Conservation (phyloP, 2,113 vertebrate species). For the Syngnathoides biaculeatus region DNA sequence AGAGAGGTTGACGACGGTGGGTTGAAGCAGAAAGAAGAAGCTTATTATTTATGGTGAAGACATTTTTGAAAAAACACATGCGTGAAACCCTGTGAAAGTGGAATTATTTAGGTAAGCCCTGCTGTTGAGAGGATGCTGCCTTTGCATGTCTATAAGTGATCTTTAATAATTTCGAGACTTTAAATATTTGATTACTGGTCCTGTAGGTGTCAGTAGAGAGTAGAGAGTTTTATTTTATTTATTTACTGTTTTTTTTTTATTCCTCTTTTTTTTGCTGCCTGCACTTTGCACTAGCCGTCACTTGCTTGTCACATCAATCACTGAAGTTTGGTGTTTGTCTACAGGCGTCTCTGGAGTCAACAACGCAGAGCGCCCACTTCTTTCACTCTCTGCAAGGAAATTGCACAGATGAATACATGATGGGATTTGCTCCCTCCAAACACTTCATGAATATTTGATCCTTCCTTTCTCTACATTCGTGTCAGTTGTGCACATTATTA, state of each 20-base stretch:
- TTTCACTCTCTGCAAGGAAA: slow-evolving; percentile 45
- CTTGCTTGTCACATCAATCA: slow-evolving; percentile 58
- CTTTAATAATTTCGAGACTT: slow-evolving; percentile 22
- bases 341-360: slow-evolving; percentile 49
- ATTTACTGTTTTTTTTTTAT: not conserved
- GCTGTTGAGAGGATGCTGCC: slow-evolving; percentile 13
- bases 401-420: slow-evolving; percentile 47
- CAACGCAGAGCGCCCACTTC: slow-evolving; percentile 31
- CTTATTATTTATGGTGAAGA: slow-evolving; percentile 27
- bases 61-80: not conserved
- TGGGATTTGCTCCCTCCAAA: slow-evolving; percentile 48
- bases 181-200: slow-evolving; percentile 38
- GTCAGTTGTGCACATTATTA: slow-evolving; percentile 20
- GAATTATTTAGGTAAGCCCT: slow-evolving; percentile 17
- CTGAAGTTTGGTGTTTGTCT: slow-evolving; percentile 59
- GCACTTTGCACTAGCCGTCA: slow-evolving; percentile 48
- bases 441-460: slow-evolving; percentile 61
- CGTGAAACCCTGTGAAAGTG: slow-evolving; percentile 3
- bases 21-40: slow-evolving; percentile 11
- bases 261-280: slow-evolving; percentile 20
- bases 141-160: slow-evolving; percentile 15
- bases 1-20: slow-evolving; percentile 8
- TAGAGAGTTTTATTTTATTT: slow-evolving; percentile 6
- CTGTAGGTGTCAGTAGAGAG: slow-evolving; percentile 66
- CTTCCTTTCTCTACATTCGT: slow-evolving; percentile 12